Percentiles rank a stretch among this genome's conserved stretches.
These are phyloP conservation scores for Hyaena hyaena DNA, from an alignment of 2,113 vertebrate species.

Conservation along the genomic window DNA sequence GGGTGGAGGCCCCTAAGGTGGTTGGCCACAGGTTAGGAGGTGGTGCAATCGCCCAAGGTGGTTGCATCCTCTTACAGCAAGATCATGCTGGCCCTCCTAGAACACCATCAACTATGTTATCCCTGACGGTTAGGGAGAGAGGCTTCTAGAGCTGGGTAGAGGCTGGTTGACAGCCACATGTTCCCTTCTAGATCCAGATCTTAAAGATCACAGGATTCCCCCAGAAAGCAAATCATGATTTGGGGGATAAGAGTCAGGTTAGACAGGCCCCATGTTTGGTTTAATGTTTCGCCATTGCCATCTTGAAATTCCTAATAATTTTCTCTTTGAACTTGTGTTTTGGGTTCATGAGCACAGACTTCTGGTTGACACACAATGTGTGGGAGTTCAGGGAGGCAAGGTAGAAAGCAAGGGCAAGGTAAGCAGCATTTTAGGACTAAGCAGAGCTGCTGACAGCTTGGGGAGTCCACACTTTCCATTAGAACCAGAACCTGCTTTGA, in stretches of 20 bases:
- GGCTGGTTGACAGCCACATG: background rate
- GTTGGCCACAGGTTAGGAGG: background rate
- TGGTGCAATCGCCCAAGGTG: accelerated
- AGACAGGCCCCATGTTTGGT: background rate
- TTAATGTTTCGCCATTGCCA: background rate
- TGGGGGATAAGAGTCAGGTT: background rate
- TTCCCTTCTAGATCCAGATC: background rate
- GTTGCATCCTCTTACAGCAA: background rate
- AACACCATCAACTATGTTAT: background rate
- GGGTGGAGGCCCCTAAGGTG: background rate
- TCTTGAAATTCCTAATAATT: background rate
- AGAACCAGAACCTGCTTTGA: background rate
- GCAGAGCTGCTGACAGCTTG: accelerated
- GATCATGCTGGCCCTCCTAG: background rate
- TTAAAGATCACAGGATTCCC: background rate
- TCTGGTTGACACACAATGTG: accelerated
- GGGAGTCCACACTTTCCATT: background rate
- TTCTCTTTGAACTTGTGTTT: background rate
- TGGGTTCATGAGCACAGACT: background rate
- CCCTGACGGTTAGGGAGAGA: background rate
- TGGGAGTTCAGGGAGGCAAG: background rate
- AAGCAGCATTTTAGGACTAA: accelerated
- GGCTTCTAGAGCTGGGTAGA: background rate
- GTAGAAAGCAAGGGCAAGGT: background rate
- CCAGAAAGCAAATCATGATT: background rate